These are phyloP conservation scores for Drosophila trichaetosa DNA, from an alignment of 2,888 invertebrate genomes.

Conservation along the genomic window DNA sequence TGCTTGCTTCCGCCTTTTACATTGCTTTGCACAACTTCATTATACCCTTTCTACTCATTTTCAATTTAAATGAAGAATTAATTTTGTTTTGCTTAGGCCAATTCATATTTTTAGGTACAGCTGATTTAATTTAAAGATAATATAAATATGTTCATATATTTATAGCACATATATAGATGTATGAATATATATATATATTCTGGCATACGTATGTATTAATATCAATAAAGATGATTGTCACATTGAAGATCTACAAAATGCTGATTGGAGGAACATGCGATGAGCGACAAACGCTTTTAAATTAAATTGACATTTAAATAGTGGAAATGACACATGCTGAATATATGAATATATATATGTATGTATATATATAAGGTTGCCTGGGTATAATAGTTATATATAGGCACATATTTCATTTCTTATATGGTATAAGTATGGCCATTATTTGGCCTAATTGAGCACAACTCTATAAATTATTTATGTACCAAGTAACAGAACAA, in stretches of 20 bases:
- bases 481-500: not conserved
- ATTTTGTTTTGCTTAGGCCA: not conserved
- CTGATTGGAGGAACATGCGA: conserved; percentile 31
- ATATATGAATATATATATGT: not conserved
- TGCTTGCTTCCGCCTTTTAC: not conserved
- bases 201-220: conserved; percentile 39
- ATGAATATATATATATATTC: not conserved
- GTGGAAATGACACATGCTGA: conserved; percentile 9
- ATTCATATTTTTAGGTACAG: not conserved
- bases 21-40: not conserved
- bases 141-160: not conserved
- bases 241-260: conserved; percentile 45
- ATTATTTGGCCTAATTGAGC: conserved; percentile 31
- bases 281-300: conserved; percentile 26
- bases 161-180: not conserved
- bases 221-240: conserved; percentile 31
- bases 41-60: not conserved
- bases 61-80: not conserved
- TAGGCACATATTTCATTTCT: conserved; percentile 2
- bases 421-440: conserved; percentile 25
- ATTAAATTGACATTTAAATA: conserved; percentile 46
- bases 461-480: conserved; percentile 34
- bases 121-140: not conserved
- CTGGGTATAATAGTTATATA: conserved; percentile 4
- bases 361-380: not conserved